Percentiles rank a stretch among this genome's conserved stretches.
Conservation (phyloP, 2,888 invertebrate genomes). For the Leucania comma region DNA sequence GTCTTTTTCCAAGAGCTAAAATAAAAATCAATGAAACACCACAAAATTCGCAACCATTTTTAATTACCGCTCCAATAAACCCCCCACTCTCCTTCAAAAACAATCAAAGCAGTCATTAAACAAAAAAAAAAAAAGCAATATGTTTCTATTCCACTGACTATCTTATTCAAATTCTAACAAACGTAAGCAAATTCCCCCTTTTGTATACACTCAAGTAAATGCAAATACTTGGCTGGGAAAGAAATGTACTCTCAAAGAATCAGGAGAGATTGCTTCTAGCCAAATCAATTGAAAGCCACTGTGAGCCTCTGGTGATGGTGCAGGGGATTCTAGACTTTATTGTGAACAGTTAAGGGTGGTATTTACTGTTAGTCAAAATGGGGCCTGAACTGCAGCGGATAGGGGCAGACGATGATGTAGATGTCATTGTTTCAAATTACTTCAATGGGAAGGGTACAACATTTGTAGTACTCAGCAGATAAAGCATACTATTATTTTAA, state of each 20-base stretch:
- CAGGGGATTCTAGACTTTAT: slow-evolving; percentile 54
- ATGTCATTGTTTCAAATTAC: background rate
- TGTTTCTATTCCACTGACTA: slow-evolving; percentile 63
- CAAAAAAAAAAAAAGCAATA: slow-evolving; percentile 68
- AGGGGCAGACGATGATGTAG: background rate
- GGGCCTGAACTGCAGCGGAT: slow-evolving; percentile 42
- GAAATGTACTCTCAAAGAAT: slow-evolving; percentile 80
- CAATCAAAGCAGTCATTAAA: slow-evolving; percentile 55
- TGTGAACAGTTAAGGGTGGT: slow-evolving; percentile 7
- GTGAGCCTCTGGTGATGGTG: slow-evolving; percentile 51
- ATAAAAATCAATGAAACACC: background rate
- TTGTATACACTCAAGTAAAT: slow-evolving; percentile 80
- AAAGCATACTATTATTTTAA: no score
- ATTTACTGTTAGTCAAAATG: slow-evolving; percentile 11
- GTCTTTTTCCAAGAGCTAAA: background rate
- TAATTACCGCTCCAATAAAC: slow-evolving; percentile 9
- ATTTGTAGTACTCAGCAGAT: no score
- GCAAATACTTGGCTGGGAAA: slow-evolving; percentile 80
- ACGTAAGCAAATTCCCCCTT: slow-evolving; percentile 80
- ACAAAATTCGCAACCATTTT: background rate
- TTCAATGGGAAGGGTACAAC: background rate
- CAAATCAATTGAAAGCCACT: slow-evolving; percentile 79
- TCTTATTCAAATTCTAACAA: slow-evolving; percentile 77
- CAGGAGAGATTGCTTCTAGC: slow-evolving; percentile 80
- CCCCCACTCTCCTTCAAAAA: slow-evolving; percentile 26